Base-by-base conservation (phyloP, 2,888 invertebrate genomes). In the Patella depressa region DNA sequence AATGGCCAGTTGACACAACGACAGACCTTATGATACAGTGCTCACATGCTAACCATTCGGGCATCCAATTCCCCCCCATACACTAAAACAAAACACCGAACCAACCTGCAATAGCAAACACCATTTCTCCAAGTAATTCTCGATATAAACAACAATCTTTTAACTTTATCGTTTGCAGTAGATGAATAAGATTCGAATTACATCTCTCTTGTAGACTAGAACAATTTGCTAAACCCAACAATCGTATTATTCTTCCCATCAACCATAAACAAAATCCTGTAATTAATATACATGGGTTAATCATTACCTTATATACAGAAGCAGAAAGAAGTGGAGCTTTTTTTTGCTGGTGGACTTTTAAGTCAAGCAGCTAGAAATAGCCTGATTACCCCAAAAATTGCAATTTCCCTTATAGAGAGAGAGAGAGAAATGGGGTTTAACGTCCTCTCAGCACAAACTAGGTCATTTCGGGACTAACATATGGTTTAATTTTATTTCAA, bases 191-290 rank as follows among this genome's bases (percentile, higher is more conserved):
- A 19, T 85, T 78, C 5, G 83, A 81, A 14, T 85, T 74, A 55
- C 85, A 84, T 57, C 78, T 80, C 53, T 80, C 71, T 72, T 88
- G 87, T 2, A 87, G 77, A 3, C 59, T 71, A 17, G 73, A 71
- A 74, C 87, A 87, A 34, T 83, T 86, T 24, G 78, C 72, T 5
- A 82, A 79, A 29, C 85, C 83, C 69, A 88, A 80, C 15, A 88
- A 75, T 71, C 85, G 83, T 17, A 88, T 72, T 9, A 88, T 80
- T 65, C 85, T 82, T 2, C 84, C 82, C 19, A 88, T 77, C 29
- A 85, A 85, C 89, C 89, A 89, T n/a, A 79, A 78, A 71, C 85
- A 82, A 79, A 87, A 87, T 4, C 84, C 89, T 88, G 81, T 29
- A 81, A 55, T 59, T 29, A 81, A 55, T 59, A 75, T 15, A 34